A percentile compares a stretch with the other conserved stretches of the same genome.
These are phyloP conservation scores for Plectus sambesii DNA, from an alignment of 1,140 invertebrate genomes.

Conservation along the genomic window DNA sequence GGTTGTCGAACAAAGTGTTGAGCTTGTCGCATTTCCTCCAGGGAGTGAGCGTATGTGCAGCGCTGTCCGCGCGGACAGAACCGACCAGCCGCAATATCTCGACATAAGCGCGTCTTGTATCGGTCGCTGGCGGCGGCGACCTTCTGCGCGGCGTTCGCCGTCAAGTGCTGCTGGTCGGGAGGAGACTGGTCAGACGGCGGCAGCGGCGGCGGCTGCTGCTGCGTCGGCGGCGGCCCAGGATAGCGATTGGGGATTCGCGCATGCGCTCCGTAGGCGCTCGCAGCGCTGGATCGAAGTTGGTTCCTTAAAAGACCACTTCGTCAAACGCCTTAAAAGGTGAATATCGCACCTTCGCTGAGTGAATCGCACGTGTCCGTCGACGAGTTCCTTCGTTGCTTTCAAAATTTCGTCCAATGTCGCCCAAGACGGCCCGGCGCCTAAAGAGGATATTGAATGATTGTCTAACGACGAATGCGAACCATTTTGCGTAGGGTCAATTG, in stretches of 20 bases:
- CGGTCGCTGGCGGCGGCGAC: conserved; percentile 53
- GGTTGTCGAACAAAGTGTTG: too few relatives aligned
- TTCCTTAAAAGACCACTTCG: too few relatives aligned
- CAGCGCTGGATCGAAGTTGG: too few relatives aligned
- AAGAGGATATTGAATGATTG: not conserved
- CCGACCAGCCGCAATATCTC: conserved; percentile 64
- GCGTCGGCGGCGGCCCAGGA: too few relatives aligned
- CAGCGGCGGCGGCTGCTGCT: too few relatives aligned
- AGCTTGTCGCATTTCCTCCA: conserved; percentile 69
- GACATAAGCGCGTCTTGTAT: conserved; percentile 65
- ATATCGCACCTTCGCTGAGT: not conserved
- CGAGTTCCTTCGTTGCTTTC: not conserved
- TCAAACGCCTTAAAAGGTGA: too few relatives aligned
- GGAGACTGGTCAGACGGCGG: too few relatives aligned
- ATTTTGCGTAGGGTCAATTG: conserved; percentile 56
- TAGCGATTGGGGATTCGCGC: too few relatives aligned
- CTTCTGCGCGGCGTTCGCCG: conserved; percentile 53
- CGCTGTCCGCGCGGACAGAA: conserved; percentile 69
- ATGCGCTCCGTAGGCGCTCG: too few relatives aligned
- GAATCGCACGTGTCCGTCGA: conserved; percentile 1
- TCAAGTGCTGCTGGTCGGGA: not conserved
- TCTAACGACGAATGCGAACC: not conserved
- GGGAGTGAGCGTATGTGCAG: conserved; percentile 82
- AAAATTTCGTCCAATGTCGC: not conserved
- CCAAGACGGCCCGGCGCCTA: not conserved